phyloP scores from a whole-genome alignment of 2,888 invertebrate species.

The Blastobasis lacticolella region DNA sequence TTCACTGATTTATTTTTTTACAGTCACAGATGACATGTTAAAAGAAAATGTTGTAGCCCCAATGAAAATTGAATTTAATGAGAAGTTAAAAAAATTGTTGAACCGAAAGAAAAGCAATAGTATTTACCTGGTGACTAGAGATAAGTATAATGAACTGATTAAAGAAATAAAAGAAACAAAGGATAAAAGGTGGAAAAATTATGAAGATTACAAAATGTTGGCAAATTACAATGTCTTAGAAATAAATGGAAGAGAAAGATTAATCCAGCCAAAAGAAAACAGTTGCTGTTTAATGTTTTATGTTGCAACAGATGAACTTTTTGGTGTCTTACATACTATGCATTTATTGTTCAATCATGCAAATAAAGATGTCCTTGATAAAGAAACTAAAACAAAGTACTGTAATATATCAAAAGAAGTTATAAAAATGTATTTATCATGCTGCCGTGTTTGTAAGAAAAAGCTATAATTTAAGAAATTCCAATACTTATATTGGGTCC shows the following conservation, averaged over 20 bases:
- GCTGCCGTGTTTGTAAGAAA: slow-evolving; percentile 39
- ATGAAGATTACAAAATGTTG: slow-evolving; percentile 49
- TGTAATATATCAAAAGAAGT: slow-evolving; percentile 57
- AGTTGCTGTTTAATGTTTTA: slow-evolving; percentile 40
- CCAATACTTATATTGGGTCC: no score
- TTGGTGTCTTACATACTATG: slow-evolving; percentile 50
- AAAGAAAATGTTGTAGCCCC: slow-evolving; percentile 23
- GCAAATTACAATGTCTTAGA: slow-evolving; percentile 44
- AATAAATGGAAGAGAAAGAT: slow-evolving; percentile 32
- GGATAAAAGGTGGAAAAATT: slow-evolving; percentile 33
- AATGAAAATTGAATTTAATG: slow-evolving; percentile 44
- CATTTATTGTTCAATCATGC: slow-evolving; percentile 51
- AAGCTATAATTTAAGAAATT: slow-evolving; percentile 3
- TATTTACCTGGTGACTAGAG: slow-evolving; percentile 33
- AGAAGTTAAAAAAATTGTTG: slow-evolving; percentile 36
- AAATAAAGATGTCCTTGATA: slow-evolving; percentile 37
- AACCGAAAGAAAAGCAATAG: slow-evolving; percentile 46
- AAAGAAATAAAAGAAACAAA: slow-evolving; percentile 41
- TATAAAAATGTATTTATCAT: slow-evolving; percentile 47
- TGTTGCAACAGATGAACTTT: slow-evolving; percentile 42
- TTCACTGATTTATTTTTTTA: background rate
- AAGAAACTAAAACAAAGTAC: slow-evolving; percentile 46
- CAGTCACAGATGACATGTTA: slow-evolving; percentile 31
- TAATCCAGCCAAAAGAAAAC: slow-evolving; percentile 38
- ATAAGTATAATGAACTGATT: slow-evolving; percentile 44